phyloP scores from a whole-genome alignment of 2,888 invertebrate genomes.

The Lordiphosa andalusiaca region DNA sequence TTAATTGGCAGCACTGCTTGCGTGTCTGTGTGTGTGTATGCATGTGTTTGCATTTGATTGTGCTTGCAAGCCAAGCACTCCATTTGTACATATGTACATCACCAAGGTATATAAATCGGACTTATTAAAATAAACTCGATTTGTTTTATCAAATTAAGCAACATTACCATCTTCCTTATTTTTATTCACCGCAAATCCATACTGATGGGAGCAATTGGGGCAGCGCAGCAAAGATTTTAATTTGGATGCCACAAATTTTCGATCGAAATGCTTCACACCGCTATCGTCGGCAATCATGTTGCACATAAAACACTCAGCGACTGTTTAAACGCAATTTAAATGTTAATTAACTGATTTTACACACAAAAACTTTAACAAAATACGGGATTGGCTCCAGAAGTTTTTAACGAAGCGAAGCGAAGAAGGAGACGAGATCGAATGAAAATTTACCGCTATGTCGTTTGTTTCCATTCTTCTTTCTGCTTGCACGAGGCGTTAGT shows the following conservation, averaged over 20 bases:
- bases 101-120: not conserved
- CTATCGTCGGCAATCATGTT: constrained; percentile 33
- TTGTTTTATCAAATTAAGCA: not conserved
- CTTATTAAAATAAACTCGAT: not conserved
- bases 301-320: not conserved
- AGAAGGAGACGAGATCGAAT: not conserved
- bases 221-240: constrained; percentile 62
- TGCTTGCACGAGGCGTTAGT: not conserved
- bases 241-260: constrained; percentile 65
- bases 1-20: too few relatives aligned
- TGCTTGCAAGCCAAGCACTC: too few relatives aligned
- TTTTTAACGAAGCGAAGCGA: constrained; percentile 3
- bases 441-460: constrained; percentile 1
- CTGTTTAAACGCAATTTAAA: not conserved
- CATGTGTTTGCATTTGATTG: too few relatives aligned
- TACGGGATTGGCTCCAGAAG: not conserved
- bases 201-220: constrained; percentile 65
- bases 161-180: constrained; percentile 28
- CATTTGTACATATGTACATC: too few relatives aligned
- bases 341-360: not conserved
- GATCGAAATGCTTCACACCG: constrained; percentile 62
- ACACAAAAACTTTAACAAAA: not conserved
- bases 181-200: constrained; percentile 31
- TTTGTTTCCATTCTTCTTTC: not conserved
- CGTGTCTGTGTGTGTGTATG: too few relatives aligned